Base-by-base conservation (phyloP, 2,888 invertebrate genomes). In the Phasia obesa region DNA sequence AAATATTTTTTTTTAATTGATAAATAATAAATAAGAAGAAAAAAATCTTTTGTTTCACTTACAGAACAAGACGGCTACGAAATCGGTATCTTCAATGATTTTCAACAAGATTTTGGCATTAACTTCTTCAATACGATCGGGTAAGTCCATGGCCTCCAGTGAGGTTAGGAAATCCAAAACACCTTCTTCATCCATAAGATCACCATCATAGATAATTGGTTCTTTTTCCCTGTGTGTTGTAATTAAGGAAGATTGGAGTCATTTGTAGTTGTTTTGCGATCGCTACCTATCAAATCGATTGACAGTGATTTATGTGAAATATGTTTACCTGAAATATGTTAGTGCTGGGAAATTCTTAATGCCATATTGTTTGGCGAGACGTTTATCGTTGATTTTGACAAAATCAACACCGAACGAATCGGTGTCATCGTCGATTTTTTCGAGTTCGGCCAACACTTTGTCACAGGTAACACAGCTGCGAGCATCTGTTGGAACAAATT, bases 171-270 rank as follows among this genome's bases (percentile, higher is more conserved):
- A 98, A 93, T 97, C 97, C 91, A 98, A 93, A 86, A 98, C 97
- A 91, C 94, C 96, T 91, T 97, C 97, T 92, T 97, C 97, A 92
- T 97, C 97, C 97, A 97, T 97, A 91, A 97, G 93, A 94, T 98
- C 97, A 93, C 97, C 98, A 93, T 98, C 98, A 92, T 98, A 98
- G 90, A 98, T 96, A 91, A 98, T 97, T 90, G 98, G 98, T 93
- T 97, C 97, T 92, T 96, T 97, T 92, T 98, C 97, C 92, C 98
- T 95, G 81, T 42, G 79, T 47, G 25, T 53, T 19, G 4, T 17
- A 35, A 47, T 51, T 11, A 17, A 49, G 47, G 13, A 47, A 47
- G 17, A 17, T 44, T 17, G 38, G 3, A 5, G 3, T 27, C 27
- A 6, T 38, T 38, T 38, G 4, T 3, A 42, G 38, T 15, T 42